Evolutionary conservation across 2,113 vertebrate species (phyloP), one percentile per base, ranked within the genome.

Genomic region (Cinclus cinclus): DNA sequence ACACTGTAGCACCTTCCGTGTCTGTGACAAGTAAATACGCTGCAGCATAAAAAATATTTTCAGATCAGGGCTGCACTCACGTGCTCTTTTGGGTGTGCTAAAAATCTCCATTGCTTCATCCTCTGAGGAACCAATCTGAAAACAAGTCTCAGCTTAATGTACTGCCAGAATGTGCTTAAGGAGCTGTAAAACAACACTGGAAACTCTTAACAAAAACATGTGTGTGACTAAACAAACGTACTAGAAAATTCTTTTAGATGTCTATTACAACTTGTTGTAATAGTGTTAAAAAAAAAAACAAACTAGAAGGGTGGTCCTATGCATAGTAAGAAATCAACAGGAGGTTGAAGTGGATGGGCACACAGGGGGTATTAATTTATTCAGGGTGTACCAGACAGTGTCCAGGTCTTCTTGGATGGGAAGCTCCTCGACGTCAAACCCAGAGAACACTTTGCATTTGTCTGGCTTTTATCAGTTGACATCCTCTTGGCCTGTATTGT

Each of bases 401-500:
- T 52, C 68, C 3, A 0, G 35, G 18, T 74, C 47, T 76, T 75
- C 86, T 89, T 0, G 0, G 16, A 30, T 19, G 44, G 46, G 59
- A 73, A 50, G 52, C 69, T 96, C 39, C 77, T 74, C 24, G 3
- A 81, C 23, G 19, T 39, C 68, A 84, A 68, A 89, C 53, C 42
- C 73, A 82, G 44, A 64, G 25, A 68, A 89, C 87, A 75, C 69
- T 88, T 87, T 33, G 35, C 73, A 68, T 75, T 42, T 59, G 64
- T 63, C 94, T 95, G 91, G 62, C 77, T 94, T 84, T 94, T 92
- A 87, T 97, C 96, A 95, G 73, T 62, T 67, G 60, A 84, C 94
- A 96, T 91, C 52, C 49, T 82, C 86, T 83, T 71, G 65, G 87
- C 73, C 44, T 71, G 27, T 50, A 83, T 13, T 56, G 44, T 28